Percentiles rank a stretch among this genome's conserved stretches.
Conservation (phyloP, 1,140 invertebrate species). For the Pseudoatta argentina region DNA sequence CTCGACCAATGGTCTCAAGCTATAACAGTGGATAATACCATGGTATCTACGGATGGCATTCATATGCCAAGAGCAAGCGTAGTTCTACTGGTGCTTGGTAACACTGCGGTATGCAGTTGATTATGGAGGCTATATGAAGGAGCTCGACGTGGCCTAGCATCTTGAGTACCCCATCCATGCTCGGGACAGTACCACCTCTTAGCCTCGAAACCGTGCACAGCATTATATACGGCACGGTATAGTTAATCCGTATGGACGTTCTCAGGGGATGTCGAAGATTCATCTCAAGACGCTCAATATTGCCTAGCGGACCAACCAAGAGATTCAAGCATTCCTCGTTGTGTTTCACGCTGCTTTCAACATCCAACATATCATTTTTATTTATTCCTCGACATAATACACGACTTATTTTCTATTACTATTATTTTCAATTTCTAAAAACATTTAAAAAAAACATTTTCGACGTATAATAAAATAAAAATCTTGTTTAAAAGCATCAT, state of each 20-base stretch:
- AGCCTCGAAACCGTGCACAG: constrained; percentile 68
- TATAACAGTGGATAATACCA: constrained; percentile 64
- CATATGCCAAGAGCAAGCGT: constrained; percentile 78
- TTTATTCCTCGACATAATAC: background rate
- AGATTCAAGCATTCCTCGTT: constrained; percentile 59
- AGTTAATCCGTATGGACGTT: constrained; percentile 78
- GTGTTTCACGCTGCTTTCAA: constrained; percentile 26
- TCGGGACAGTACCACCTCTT: constrained; percentile 63
- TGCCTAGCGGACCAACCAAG: constrained; percentile 58
- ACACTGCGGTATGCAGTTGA: constrained; percentile 83
- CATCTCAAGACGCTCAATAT: constrained; percentile 78
- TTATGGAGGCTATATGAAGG: constrained; percentile 83
- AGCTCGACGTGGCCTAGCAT: constrained; percentile 82
- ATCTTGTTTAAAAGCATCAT: background rate
- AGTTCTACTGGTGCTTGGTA: constrained; percentile 77
- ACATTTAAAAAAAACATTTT: background rate
- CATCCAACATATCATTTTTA: background rate
- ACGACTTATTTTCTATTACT: background rate
- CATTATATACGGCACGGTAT: constrained; percentile 72
- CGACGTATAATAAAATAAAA: constrained; percentile 4
- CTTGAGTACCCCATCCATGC: constrained; percentile 80
- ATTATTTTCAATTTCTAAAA: background rate
- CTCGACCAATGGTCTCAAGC: constrained; percentile 15
- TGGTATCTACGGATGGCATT: constrained; percentile 73
- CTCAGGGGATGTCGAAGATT: constrained; percentile 77